Evolutionary conservation across 2,888 invertebrate species (phyloP), one percentile per base, ranked within the genome.

Genomic region (Drosophila putrida): DNA sequence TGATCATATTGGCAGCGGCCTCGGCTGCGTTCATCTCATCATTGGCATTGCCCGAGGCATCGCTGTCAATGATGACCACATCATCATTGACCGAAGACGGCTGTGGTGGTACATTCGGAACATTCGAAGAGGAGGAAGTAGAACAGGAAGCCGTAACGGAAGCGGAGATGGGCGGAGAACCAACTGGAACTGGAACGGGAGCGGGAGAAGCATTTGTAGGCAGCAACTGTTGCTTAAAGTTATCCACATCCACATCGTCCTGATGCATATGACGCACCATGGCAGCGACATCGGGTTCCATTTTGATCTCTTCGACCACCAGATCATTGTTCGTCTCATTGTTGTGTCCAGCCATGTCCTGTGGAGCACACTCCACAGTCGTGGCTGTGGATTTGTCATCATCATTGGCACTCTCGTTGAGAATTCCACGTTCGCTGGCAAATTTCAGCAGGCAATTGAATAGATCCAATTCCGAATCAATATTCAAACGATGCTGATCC

Each of bases 381-480:
- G 51, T n/a, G 0, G 28, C 2, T 0, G 39, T 11, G 8, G 33
- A 11, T 2, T 65, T 72, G 27, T 15, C 25, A 6, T 74, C 75
- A 9, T 81, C 78, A 15, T 61, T 71, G 4, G 68, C 81, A 27
- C 76, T 74, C 0, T 86, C 88, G 4, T 78, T 77, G 9, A 90
- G 75, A 4, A 89, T 86, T 11, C 90, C 95, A 76, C 95, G 94
- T 53, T 94, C 93, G 58, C 92, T 93, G 6, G 94, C 94, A 93
- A 95, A 96, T 82, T 95, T 93, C n/a, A 95, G 94, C 0, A 96
- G 93, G 0, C 96, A 97, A 71, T 95, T 94, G 91, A 97, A 97
- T 39, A 97, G 91, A 79, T 96, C 96, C 88, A 96, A 90, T 91
- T 97, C 97, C 1, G 96, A 96, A 78, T 94, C 94, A 31, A 97